Conservation (phyloP, 2,888 invertebrate genomes). For the Escarpia spicata region DNA sequence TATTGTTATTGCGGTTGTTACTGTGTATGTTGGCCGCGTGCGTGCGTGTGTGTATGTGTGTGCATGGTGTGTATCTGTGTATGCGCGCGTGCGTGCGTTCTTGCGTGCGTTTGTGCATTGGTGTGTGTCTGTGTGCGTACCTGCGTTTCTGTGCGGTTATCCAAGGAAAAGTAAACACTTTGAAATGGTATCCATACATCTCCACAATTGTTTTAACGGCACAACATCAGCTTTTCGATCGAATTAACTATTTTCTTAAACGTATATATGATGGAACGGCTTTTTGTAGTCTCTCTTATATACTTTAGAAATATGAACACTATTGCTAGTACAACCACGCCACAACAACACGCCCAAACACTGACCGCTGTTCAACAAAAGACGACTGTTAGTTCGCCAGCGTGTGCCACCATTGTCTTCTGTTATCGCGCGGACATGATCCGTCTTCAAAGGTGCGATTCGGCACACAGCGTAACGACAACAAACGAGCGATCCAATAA, state of each 20-base stretch:
- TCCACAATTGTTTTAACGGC: too few relatives aligned
- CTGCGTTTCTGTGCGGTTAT: too few relatives aligned
- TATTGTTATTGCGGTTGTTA: too few relatives aligned
- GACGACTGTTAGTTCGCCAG: not conserved
- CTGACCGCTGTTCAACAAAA: not conserved
- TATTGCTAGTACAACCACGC: not conserved
- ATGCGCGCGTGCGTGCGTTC: too few relatives aligned
- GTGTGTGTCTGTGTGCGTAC: too few relatives aligned
- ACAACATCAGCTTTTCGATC: not conserved
- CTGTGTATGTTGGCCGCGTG: too few relatives aligned
- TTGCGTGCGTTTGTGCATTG: too few relatives aligned
- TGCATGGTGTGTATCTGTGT: too few relatives aligned
- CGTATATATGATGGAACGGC: conserved; percentile 20
- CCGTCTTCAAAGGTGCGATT: not conserved
- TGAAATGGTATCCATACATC: too few relatives aligned
- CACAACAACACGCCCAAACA: not conserved
- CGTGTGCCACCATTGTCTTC: not conserved
- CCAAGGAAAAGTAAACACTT: too few relatives aligned
- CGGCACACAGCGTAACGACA: not conserved
- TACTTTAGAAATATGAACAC: too few relatives aligned
- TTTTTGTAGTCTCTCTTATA: not conserved
- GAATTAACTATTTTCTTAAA: conserved; percentile 22
- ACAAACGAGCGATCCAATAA: conserved; percentile 4
- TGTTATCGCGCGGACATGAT: not conserved
- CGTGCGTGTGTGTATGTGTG: too few relatives aligned